phyloP scores from a whole-genome alignment of 92 coral and sea anemone genomes.

The Porites lobata region DNA sequence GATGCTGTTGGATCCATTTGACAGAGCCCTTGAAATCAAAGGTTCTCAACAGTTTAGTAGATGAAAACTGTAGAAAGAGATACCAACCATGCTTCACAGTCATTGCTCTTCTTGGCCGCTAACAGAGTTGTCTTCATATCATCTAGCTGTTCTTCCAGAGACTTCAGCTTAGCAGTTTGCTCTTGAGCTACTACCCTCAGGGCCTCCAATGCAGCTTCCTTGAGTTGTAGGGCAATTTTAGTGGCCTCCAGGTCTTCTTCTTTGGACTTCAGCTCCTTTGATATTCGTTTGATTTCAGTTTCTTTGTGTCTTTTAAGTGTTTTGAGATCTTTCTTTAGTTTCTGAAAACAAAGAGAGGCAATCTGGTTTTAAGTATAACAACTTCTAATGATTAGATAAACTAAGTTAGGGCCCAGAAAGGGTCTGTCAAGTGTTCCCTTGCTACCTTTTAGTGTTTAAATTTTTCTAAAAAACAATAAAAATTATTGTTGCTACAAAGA shows the following conservation, averaged over 20 bases:
- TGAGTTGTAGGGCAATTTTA: constrained; percentile 26
- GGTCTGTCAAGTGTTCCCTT: too few species aligned
- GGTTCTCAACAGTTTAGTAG: not conserved
- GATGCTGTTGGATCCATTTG: too few species aligned
- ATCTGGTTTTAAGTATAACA: too few species aligned
- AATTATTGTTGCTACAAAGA: too few species aligned
- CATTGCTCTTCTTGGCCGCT: not conserved
- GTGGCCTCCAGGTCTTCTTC: constrained; percentile 63
- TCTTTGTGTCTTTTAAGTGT: constrained; percentile 83
- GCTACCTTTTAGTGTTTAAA: too few species aligned
- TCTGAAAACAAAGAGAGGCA: constrained; percentile 43
- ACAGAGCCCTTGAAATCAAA: too few species aligned
- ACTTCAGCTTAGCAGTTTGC: constrained; percentile 52
- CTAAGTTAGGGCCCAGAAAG: too few species aligned
- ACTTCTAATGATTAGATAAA: too few species aligned
- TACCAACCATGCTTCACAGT: constrained; percentile 35
- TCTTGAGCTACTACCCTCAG: constrained; percentile 43
- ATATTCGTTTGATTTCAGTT: constrained; percentile 73
- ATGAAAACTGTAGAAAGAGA: not conserved
- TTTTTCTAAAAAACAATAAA: too few species aligned
- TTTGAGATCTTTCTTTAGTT: constrained; percentile 76
- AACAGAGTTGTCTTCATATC: constrained; percentile 7
- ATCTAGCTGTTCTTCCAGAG: constrained; percentile 50
- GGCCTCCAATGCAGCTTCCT: constrained; percentile 70
- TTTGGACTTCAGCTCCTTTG: constrained; percentile 76